Percentiles rank a stretch among this genome's conserved stretches.
phyloP scores from a whole-genome alignment of 1,140 invertebrate genomes.

The Ceratosolen fusciceps region DNA sequence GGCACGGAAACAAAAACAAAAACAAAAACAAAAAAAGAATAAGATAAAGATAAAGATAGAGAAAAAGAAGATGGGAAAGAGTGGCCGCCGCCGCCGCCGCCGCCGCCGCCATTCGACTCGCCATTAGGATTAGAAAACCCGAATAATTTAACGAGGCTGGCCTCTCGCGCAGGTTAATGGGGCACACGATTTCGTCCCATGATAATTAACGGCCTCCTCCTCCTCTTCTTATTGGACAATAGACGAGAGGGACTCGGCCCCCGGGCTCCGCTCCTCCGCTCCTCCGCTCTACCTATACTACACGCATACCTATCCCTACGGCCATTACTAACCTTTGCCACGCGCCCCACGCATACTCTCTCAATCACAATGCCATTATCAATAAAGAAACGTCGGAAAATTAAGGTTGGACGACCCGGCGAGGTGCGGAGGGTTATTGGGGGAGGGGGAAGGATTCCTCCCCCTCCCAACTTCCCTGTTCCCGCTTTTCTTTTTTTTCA shows the following conservation, averaged over 20 bases:
- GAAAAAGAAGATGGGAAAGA: neutral
- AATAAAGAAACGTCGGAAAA: slow-evolving; percentile 45
- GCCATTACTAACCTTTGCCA: slow-evolving; percentile 49
- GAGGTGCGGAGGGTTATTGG: too few species aligned
- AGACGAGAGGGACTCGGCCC: slow-evolving; percentile 63
- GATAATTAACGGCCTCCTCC: slow-evolving; percentile 67
- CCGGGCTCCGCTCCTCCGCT: slow-evolving; percentile 51
- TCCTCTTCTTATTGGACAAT: slow-evolving; percentile 69
- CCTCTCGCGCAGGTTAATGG: slow-evolving; percentile 60
- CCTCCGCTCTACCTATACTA: slow-evolving; percentile 53
- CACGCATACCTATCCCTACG: too few species aligned
- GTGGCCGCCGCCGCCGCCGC: neutral
- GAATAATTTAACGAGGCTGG: slow-evolving; percentile 64
- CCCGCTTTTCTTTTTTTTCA: too few species aligned
- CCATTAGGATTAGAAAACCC: slow-evolving; percentile 29
- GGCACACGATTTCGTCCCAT: slow-evolving; percentile 58
- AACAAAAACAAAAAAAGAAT: too few species aligned
- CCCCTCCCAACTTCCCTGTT: too few species aligned
- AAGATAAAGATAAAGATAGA: too few species aligned
- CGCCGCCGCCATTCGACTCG: neutral
- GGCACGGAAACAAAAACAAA: too few species aligned
- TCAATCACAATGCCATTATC: slow-evolving; percentile 52
- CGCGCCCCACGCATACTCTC: slow-evolving; percentile 53
- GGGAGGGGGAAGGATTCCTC: too few species aligned
- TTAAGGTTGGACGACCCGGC: slow-evolving; percentile 41